Evolutionary conservation across 1,140 invertebrate genomes (phyloP), one percentile per base, ranked within the genome.

Genomic region (Drosophila jambulina): DNA sequence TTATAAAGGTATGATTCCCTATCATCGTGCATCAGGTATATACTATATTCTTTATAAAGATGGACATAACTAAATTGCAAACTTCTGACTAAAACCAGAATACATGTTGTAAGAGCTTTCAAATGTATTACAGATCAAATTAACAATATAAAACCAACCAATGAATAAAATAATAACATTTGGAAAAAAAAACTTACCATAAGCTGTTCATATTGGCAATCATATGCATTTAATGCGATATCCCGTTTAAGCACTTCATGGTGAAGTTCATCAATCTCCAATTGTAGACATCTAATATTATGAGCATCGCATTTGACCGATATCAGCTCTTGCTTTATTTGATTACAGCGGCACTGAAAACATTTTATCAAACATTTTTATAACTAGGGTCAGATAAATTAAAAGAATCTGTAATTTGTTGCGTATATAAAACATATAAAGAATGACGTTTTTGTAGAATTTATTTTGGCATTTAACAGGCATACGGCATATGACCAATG

Each of bases 291-390:
- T 21, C 9, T 34, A 9, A 53, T 21, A 4, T 53, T 53, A 21
- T 53, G 51, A 0, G 29, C 19, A 23, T 53, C 19, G 12, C 51
- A 53, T 21, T 34, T 34, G 15, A 34, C 19, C 2, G 51, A 53
- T 34, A 53, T 34, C n/a, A 53, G 19, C 13, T 53, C 51, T 21
- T 34, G 51, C 19, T 53, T 34, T 7, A 53, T 53, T 53, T 53
- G 51, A 53, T 34, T 34, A 7, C 51, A 53, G 13, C 51, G 51
- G 29, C 51, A 53, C 51, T 53, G 51, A 21, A 53, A 53, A 15
- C 3, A 21, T 45, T 5, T n/a, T 17, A 27, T n/a, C 1, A 25
- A 25, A 9, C 4, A 27, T 17, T 4, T 4, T 1, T 10, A 2
- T 10, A 48, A 27, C 2, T 25, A 17, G 13, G 15, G 1, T 25